These are phyloP conservation scores for Thaumatotibia leucotreta DNA, from an alignment of 1,140 invertebrate genomes.

Conservation along the genomic window DNA sequence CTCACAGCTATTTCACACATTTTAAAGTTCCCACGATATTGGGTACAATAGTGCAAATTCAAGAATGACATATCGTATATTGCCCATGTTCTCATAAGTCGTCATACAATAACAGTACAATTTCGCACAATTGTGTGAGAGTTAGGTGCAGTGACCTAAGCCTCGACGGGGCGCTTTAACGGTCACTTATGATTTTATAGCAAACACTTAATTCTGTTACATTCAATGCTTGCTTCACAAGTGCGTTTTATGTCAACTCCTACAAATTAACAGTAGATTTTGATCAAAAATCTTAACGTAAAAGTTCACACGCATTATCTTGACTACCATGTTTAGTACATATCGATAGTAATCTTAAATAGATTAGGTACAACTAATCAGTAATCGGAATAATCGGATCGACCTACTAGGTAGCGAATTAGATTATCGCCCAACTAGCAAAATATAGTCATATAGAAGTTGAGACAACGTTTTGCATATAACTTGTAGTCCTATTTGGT, in stretches of 20 bases:
- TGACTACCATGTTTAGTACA: background rate
- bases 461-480: too few species aligned
- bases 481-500: too few species aligned
- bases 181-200: background rate
- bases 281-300: background rate
- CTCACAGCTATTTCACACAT: background rate
- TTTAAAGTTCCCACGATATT: background rate
- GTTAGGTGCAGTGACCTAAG: background rate
- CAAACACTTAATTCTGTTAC: background rate
- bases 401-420: too few species aligned
- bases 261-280: background rate
- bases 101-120: background rate
- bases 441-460: too few species aligned
- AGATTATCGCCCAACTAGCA: too few species aligned
- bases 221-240: background rate
- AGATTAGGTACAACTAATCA: too few species aligned
- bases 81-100: background rate
- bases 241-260: background rate
- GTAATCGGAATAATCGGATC: too few species aligned
- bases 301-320: background rate
- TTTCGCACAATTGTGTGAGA: background rate
- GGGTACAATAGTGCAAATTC: background rate
- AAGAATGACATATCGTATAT: background rate
- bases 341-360: too few species aligned
- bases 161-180: background rate